phyloP scores from a whole-genome alignment of 2,113 vertebrate genomes.

The Marmota monax region DNA sequence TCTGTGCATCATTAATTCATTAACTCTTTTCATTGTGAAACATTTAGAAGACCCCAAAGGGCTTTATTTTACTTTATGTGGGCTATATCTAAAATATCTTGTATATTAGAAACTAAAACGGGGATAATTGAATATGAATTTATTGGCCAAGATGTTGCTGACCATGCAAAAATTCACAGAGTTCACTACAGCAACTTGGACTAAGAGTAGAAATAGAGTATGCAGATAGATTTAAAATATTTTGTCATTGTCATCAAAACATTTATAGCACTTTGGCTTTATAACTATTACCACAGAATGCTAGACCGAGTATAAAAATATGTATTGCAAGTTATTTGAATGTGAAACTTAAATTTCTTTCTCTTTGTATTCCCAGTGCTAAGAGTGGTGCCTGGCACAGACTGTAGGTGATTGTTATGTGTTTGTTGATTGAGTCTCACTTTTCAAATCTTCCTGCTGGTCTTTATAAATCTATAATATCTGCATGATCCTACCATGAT shows the following conservation, averaged over 20 bases:
- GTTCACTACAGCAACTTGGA: background rate
- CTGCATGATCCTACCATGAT: background rate
- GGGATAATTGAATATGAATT: background rate
- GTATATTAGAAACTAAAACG: background rate
- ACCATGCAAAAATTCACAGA: background rate
- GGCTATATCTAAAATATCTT: background rate
- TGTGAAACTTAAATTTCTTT: background rate
- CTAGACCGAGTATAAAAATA: background rate
- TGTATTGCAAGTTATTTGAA: background rate
- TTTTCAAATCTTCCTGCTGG: background rate
- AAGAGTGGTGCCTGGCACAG: background rate
- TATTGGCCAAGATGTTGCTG: background rate
- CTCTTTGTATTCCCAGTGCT: background rate
- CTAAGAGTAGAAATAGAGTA: background rate
- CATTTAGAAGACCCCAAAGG: background rate
- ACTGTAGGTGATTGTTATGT: background rate
- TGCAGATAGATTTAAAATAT: background rate
- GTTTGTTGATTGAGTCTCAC: background rate
- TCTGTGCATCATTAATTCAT: background rate
- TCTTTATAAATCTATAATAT: background rate
- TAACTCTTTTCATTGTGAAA: background rate
- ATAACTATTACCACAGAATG: background rate
- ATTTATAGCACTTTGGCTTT: background rate
- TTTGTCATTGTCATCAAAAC: background rate
- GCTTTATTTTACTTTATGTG: background rate